Base-by-base conservation (phyloP, 2,797 vertebrate species). In the Hemibagrus guttatus region DNA sequence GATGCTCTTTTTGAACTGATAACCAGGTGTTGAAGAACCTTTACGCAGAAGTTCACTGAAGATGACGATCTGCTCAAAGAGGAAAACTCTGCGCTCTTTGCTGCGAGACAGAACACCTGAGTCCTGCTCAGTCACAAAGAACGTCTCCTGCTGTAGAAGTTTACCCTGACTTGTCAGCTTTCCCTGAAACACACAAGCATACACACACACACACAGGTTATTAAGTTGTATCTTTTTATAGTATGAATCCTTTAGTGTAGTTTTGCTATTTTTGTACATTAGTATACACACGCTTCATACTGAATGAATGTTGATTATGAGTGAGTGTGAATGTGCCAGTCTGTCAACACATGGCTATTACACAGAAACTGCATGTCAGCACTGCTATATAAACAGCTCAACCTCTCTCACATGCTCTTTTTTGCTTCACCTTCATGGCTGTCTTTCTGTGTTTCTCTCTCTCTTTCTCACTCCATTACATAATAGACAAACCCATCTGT, bases 61-160 rank as follows among this genome's bases (percentile, higher is more conserved):
- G 95, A 99, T 99, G 92, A 99, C 97, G 0, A 99, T 99, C 92
- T 99, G 98, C 93, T 99, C 98, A 0, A 99, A 99, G 90, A 99
- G 97, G 93, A 99, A 99, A 85, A 99, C 98, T 0, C 98, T 94
- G 0, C 98, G 95, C 79, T 99, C 98, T 91, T 99, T 99, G 7
- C 97, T 97, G 49, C 98, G 96, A 1, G 97, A 98, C 91, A 98
- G 94, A 71, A 98, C 95, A 17, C 97, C 96, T 0, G 96, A 92
- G 31, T 99, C 98, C 94, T 98, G 97, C 94, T 99, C 98, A 0
- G 95, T 97, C 85, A 99, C 98, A 0, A 97, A 99, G 95, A 99
- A 99, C 0, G 98, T 99, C 90, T 99, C 98, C 94, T 99, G 98
- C 93, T 99, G 98, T 86, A 99, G 95, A 89, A 99, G 96, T 90